Conservation (phyloP, 2,113 vertebrate genomes). For the Acinonyx jubatus region DNA sequence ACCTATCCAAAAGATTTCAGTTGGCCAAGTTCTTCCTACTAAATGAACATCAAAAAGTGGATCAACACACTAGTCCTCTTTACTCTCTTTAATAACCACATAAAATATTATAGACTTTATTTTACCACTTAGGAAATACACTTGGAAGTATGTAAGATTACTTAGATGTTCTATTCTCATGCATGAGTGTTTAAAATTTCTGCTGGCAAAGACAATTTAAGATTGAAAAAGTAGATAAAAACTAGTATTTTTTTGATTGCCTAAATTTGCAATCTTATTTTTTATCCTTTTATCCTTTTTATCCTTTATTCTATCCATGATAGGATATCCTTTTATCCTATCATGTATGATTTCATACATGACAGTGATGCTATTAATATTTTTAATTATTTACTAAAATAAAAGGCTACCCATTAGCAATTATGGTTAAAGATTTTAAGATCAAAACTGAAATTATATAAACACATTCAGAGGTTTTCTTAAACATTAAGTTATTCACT, state of each 20-base stretch:
- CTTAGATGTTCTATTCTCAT: background rate
- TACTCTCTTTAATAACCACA: constrained; percentile 6
- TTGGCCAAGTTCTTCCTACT: constrained; percentile 4
- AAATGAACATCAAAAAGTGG: background rate
- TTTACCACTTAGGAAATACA: constrained; percentile 3
- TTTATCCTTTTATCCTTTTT: too few relatives aligned
- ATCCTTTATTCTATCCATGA: too few relatives aligned
- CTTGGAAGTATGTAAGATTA: background rate
- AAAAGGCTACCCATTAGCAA: background rate
- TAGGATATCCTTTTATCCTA: too few relatives aligned
- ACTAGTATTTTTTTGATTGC: background rate
- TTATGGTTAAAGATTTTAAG: constrained; percentile 2
- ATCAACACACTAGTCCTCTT: background rate
- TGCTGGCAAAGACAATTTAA: constrained; percentile 3
- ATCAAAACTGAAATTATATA: constrained; percentile 43
- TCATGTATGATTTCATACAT: background rate
- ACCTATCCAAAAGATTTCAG: constrained; percentile 1
- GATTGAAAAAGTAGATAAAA: constrained; percentile 13
- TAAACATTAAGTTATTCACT: constrained; percentile 31
- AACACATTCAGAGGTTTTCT: constrained; percentile 38
- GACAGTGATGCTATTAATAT: constrained; percentile 17
- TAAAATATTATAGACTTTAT: background rate
- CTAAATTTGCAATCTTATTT: background rate
- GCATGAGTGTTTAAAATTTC: background rate
- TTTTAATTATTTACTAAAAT: constrained; percentile 12